These are phyloP conservation scores for Oligia strigilis DNA, from an alignment of 2,888 invertebrate genomes.

Conservation along the genomic window DNA sequence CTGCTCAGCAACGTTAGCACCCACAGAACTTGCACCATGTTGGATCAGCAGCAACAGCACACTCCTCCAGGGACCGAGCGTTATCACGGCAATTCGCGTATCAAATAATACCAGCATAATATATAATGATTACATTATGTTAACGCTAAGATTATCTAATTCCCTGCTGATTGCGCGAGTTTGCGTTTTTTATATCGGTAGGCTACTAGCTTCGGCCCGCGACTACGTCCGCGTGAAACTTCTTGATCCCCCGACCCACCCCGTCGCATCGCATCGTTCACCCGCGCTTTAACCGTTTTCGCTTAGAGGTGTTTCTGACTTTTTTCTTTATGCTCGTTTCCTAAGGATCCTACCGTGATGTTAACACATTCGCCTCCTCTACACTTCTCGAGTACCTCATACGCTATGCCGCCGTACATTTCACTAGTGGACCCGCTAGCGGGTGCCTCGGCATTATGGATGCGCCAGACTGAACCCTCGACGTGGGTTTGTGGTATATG, in stretches of 20 bases:
- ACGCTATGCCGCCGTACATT: no score
- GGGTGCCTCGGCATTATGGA: no score
- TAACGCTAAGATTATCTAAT: slow-evolving; percentile 29
- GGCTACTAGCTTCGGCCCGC: not conserved
- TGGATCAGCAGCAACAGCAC: slow-evolving; percentile 10
- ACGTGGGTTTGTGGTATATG: no score
- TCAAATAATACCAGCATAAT: slow-evolving; percentile 35
- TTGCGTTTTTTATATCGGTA: not conserved
- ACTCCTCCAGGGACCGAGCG: not conserved
- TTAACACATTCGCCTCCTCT: no score
- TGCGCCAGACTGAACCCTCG: no score
- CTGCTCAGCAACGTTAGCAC: slow-evolving; percentile 66
- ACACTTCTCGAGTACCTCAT: no score
- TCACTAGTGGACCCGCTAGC: no score
- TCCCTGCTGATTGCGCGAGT: slow-evolving; percentile 26
- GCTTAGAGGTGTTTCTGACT: not conserved
- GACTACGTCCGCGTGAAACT: not conserved
- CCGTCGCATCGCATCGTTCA: not conserved
- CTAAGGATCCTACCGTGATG: no score
- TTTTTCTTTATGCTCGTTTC: not conserved
- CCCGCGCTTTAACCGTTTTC: not conserved
- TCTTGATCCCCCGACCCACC: not conserved
- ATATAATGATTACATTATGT: slow-evolving; percentile 45
- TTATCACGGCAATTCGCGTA: slow-evolving; percentile 37
- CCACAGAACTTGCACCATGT: slow-evolving; percentile 66